Conservation (phyloP, 2,113 vertebrate species). For the Herpailurus yagouaroundi region DNA sequence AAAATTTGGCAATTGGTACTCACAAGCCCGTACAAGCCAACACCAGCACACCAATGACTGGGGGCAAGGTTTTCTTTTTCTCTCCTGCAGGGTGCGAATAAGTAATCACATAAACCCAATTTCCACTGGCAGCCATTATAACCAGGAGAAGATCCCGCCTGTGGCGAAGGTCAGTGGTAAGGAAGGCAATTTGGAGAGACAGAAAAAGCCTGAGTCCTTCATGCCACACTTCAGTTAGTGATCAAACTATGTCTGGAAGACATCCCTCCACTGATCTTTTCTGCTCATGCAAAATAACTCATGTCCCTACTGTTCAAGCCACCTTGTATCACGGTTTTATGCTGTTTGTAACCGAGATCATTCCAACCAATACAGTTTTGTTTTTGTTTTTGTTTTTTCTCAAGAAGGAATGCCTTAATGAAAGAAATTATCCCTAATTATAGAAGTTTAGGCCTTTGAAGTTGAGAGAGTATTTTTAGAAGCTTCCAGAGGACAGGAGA, state of each 20-base stretch:
- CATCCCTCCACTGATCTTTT: not conserved
- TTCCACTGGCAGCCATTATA: not conserved
- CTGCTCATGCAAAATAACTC: not conserved
- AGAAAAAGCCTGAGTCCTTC: not conserved
- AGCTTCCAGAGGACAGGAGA: not conserved
- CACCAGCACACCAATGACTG: not conserved
- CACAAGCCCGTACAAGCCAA: not conserved
- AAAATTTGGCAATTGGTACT: not conserved
- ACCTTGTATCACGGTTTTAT: not conserved
- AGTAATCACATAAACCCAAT: accelerated
- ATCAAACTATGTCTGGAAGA: not conserved
- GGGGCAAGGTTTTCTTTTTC: not conserved
- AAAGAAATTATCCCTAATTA: not conserved
- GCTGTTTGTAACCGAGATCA: not conserved
- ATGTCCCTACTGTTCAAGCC: too few relatives aligned
- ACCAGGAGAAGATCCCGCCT: not conserved
- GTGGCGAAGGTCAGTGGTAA: not conserved
- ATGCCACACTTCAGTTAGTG: too few relatives aligned
- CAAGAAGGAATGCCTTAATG: not conserved
- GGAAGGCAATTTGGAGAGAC: not conserved
- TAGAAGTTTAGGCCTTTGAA: not conserved
- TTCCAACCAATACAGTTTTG: not conserved
- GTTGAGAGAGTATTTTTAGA: not conserved
- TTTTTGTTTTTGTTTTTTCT: not conserved
- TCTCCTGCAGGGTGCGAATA: not conserved